Base-by-base conservation (phyloP, 2,888 invertebrate species). In the Hypselothyrea guttata region DNA sequence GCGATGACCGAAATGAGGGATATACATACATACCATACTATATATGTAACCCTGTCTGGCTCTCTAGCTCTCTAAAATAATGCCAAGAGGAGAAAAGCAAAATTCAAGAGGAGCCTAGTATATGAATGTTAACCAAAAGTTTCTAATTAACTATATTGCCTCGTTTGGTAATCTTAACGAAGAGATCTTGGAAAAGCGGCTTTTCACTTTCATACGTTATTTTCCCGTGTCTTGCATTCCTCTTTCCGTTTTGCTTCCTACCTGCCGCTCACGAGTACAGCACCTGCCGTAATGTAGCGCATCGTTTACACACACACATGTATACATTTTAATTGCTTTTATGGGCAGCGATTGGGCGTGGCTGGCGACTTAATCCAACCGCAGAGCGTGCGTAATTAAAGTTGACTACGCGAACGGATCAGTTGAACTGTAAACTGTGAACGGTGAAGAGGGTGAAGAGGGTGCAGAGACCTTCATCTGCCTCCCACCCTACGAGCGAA, bases 261-360 rank as follows among this genome's bases (percentile, higher is more conserved):
- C 28, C 30, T 22, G 3, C 22, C 5, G 22, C 22, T n/a, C n/a
- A n/a, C n/a, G n/a, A n/a, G n/a, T n/a, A 22, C 22, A 2, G 16
- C 70, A 55, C 44, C 46, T 54, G 55, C 27, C 37, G 42, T 11
- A 22, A 22, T 5, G 22, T 22, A 22, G 18, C 12, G 7, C 13
- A 13, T 4, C 37, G 33, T 40, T 53, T 72, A 68, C 68, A 83
- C 74, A 77, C 81, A 78, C 51, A 84, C 46, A 68, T 65, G 79
- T 74, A 77, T 77, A 78, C 51, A 84, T 57, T 78, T 78, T 78
- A 84, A 84, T 84, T 78, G 65, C 61, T 77, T 84, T 83, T 76
- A 42, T 49, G 70, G 33, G 51, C 56, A 56, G 38, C 40, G 35
- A 46, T 42, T 54, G 74, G 68, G 49, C 71, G 66, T 71, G 47